Evolutionary conservation across 2,888 invertebrate genomes (phyloP).

Genomic region (Eupithecia abbreviata): DNA sequence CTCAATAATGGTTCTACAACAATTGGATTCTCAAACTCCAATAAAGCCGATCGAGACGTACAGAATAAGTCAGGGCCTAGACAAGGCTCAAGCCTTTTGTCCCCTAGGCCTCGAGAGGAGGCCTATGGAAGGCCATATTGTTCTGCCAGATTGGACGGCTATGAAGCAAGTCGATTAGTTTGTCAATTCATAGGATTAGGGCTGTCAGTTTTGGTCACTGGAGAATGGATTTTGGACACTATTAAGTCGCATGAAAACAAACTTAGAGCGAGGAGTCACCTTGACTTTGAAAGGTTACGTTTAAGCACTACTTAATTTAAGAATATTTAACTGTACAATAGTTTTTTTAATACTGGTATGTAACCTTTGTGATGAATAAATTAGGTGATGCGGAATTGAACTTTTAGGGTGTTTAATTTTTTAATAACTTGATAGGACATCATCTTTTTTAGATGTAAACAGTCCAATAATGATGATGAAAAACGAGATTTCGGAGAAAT

Average conservation of each 20-base stretch:
- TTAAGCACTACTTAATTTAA: too few species aligned
- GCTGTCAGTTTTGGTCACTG: slow-evolving; percentile 20
- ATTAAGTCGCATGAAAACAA: not conserved
- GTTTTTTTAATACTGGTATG: too few species aligned
- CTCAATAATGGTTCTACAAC: not conserved
- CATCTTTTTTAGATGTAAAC: too few species aligned
- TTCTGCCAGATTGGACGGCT: slow-evolving; percentile 50
- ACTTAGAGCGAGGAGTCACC: too few species aligned
- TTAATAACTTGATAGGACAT: not conserved
- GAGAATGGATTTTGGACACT: slow-evolving; percentile 5
- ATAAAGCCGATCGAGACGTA: slow-evolving; percentile 17
- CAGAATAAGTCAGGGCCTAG: slow-evolving; percentile 33
- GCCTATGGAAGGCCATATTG: slow-evolving; percentile 51
- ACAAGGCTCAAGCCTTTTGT: slow-evolving; percentile 50
- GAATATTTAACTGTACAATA: too few species aligned
- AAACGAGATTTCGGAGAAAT: too few species aligned
- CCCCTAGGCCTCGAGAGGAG: slow-evolving; percentile 46
- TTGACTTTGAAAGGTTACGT: too few species aligned
- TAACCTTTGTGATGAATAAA: too few species aligned
- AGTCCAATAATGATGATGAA: too few species aligned
- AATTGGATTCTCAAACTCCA: slow-evolving; percentile 10
- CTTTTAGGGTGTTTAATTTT: not conserved
- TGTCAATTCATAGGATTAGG: slow-evolving; percentile 48
- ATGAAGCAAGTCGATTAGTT: slow-evolving; percentile 50
- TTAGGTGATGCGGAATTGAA: not conserved